Evolutionary conservation across 2,113 vertebrate species (phyloP), one percentile per base, ranked within the genome.

Genomic region (Vidua macroura): DNA sequence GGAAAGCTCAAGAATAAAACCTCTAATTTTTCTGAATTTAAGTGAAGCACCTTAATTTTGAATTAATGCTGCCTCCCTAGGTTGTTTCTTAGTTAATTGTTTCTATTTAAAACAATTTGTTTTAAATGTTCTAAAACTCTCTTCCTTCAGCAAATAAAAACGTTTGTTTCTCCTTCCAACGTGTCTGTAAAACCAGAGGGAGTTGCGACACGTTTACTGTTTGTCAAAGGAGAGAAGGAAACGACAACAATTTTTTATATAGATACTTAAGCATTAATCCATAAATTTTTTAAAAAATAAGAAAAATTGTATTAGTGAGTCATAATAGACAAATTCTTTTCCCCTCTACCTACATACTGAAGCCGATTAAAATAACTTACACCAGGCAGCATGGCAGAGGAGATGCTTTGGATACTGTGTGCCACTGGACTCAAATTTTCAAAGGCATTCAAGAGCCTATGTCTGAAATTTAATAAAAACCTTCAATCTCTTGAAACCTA

Each of bases 381-480:
- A 68, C 2, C 21, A 37, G 9, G 20, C 24, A 63, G 15, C 8
- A 49, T 9, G 7, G 22, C 6, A 18, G 21, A 68, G 11, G 23
- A 55, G 25, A 19, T 73, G 19, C 2, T 92, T 73, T 51, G 46
- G 73, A 83, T 88, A 81, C 89, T 58, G 12, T 11, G 28, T 1
- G 1, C 11, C 16, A 24, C 15, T 17, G 23, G 28, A 46, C 24
- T 79, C 22, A 31, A 53, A n/a, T 55, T 82, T 82, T 79, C 70
- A 77, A 87, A 78, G 51, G 43, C 31, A 48, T 49, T 77, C 76
- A 89, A 81, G 31, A 81, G 22, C 24, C 16, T 33, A 51, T 6
- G 28, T n/a, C 51, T 49, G n/a, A 91, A 86, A 77, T 74, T 51
- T 74, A 74, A 51, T 58, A 81, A 87, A 81, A 84, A 41, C 11